Conservation (phyloP, 2,888 invertebrate species). For the Rotaria socialis region DNA sequence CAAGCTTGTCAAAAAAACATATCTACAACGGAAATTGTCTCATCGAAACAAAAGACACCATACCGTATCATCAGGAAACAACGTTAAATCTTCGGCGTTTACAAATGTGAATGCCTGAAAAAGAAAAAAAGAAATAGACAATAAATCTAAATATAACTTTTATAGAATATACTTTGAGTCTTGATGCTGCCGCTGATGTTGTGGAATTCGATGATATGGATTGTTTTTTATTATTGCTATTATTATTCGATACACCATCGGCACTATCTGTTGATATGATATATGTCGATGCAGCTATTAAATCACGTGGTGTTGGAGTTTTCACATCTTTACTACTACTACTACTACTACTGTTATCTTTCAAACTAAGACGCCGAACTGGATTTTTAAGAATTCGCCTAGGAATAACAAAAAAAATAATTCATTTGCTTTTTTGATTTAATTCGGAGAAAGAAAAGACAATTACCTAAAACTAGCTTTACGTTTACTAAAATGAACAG, state of each 20-base stretch:
- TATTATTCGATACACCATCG: background rate
- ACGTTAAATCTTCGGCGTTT: slow-evolving; percentile 31
- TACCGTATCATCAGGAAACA: slow-evolving; percentile 33
- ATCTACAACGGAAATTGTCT: background rate
- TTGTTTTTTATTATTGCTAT: background rate
- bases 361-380: slow-evolving; percentile 16
- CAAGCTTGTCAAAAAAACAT: slow-evolving; percentile 1
- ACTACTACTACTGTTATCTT: slow-evolving; percentile 5
- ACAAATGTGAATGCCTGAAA: slow-evolving; percentile 35
- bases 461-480: slow-evolving; percentile 32
- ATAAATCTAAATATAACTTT: background rate
- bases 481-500: slow-evolving; percentile 23
- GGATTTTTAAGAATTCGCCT: slow-evolving; percentile 34
- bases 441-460: too few species aligned
- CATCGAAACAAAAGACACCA: slow-evolving; percentile 27
- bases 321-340: slow-evolving; percentile 23
- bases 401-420: background rate
- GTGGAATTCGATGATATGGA: background rate
- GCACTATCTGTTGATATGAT: background rate
- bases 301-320: slow-evolving; percentile 15
- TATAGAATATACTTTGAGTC: background rate
- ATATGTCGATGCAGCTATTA: background rate
- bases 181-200: background rate
- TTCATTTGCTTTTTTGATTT: too few species aligned
- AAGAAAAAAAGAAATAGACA: background rate